phyloP scores from a whole-genome alignment of 2,888 invertebrate genomes.

The Copidosoma aretas region DNA sequence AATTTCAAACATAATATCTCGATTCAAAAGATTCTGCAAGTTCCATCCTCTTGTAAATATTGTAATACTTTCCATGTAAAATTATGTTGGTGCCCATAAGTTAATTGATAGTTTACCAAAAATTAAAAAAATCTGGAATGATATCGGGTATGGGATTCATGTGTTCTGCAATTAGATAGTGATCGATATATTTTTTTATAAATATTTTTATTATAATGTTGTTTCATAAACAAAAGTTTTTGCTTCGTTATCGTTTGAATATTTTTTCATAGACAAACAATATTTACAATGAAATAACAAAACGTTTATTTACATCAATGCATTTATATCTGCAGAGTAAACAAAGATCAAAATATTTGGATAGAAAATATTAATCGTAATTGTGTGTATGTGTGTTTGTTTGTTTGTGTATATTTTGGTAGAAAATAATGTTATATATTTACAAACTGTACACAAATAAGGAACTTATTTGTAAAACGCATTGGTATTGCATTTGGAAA shows the following conservation, averaged over 20 bases:
- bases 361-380: background rate
- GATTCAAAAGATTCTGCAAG: no score
- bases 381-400: no score
- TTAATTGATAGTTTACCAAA: no score
- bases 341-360: constrained; percentile 1
- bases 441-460: background rate
- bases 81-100: no score
- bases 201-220: background rate
- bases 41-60: no score
- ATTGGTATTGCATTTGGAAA: constrained; percentile 1
- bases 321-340: background rate
- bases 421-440: background rate
- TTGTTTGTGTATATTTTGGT: background rate
- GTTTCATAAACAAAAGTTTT: constrained; percentile 2
- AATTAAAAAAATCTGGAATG: no score
- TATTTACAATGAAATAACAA: background rate
- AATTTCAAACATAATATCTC: no score
- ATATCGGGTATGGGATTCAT: no score
- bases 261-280: background rate
- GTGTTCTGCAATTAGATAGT: no score
- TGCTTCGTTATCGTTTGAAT: background rate
- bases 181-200: background rate
- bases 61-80: no score
- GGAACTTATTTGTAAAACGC: background rate
- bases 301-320: background rate